Evolutionary conservation across 2,888 invertebrate species (phyloP), one percentile per base, ranked within the genome.

Genomic region (Lymantria dispar): DNA sequence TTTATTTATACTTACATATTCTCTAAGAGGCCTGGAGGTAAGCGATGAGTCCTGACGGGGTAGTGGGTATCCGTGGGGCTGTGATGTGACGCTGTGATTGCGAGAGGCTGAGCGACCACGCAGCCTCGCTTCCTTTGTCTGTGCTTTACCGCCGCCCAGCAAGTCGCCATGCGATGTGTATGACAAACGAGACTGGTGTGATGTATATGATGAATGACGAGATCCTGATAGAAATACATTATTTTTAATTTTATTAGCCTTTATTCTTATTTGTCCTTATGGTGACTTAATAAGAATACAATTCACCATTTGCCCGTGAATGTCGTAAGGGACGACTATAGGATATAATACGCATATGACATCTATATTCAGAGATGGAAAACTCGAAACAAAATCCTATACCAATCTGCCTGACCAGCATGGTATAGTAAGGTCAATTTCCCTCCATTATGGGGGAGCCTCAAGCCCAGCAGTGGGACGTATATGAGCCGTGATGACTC

Each of bases 141-240:
- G 94, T 36, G 92, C 91, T 56, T 93, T 93, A 53, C 93, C 93
- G 48, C 96, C 96, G 60, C 95, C 95, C 68, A 98, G 93, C 65
- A 97, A 92, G 92, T 98, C 98, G 46, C 96, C 97, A 86, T 98
- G 98, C 36, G 98, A 98, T 60, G 97, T 98, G 85, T 98, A 98
- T 52, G 98, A 98, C 76, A 98, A 93, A 70, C 97, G 94, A 52
- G 98, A 98, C 74, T 97, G 97, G 85, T 98, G 98, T 57, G 98
- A 98, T 68, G 98, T 98, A 91, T 98, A 98, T 71, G 98, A 98
- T 65, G 97, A 98, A 88, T 98, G 98, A 68, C 98, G 94, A 63
- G 98, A 97, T 70, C 96, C 96, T 92, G 89, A 57, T 73, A 70
- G 44, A 37, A 15, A 15, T 9, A 14, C 1, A 15, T 15, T 2